Evolutionary conservation across 2,113 vertebrate genomes (phyloP).

Genomic region (Campylomormyrus numenius): DNA sequence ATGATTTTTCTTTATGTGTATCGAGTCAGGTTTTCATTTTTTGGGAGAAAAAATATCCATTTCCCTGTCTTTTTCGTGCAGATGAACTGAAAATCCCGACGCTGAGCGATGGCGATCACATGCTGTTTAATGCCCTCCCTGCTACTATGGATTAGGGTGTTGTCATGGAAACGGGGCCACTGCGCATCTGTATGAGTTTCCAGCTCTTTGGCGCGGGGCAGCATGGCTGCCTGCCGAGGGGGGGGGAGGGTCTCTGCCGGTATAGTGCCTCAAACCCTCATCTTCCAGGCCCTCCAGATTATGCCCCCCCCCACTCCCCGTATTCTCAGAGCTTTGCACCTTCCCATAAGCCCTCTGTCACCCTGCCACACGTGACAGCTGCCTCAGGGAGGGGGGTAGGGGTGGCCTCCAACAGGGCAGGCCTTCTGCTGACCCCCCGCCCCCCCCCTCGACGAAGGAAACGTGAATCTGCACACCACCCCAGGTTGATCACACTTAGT

Average conservation of each 20-base stretch:
- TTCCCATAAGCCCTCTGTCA: neutral
- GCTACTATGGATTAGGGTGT: constrained; percentile 56
- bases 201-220: neutral
- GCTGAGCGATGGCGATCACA: constrained; percentile 47
- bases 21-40: neutral
- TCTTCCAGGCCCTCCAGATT: neutral
- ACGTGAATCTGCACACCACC: neutral
- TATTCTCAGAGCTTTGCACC: neutral
- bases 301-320: neutral
- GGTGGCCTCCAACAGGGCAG: neutral
- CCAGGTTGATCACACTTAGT: neutral
- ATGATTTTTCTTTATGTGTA: neutral
- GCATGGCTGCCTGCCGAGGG: neutral
- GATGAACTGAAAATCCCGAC: constrained; percentile 39
- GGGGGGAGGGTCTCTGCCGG: neutral
- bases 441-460: neutral
- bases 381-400: neutral
- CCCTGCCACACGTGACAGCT: neutral
- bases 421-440: neutral
- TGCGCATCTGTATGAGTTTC: constrained; percentile 41
- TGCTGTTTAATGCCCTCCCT: constrained; percentile 47
- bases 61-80: constrained; percentile 35
- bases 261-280: neutral
- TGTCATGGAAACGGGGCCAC: constrained; percentile 49
- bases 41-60: neutral